Conservation (phyloP, 2,113 vertebrate genomes). For the Chaetura pelagica region DNA sequence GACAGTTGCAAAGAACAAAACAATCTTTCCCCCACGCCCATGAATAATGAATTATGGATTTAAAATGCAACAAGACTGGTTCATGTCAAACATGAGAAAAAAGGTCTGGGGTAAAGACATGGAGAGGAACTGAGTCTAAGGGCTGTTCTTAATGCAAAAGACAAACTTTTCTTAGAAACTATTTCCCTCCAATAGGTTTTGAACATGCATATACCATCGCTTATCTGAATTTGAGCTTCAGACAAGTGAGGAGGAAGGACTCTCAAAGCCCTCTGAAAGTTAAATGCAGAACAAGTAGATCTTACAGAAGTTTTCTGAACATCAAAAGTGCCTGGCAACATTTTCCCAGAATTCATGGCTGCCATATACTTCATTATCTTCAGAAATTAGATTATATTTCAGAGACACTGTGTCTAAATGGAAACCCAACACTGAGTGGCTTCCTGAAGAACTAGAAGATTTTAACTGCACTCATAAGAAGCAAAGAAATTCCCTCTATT, state of each 20-base stretch:
- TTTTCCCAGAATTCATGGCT: background rate
- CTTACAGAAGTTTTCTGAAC: background rate
- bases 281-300: background rate
- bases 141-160: background rate
- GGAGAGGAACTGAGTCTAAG: background rate
- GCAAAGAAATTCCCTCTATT: background rate
- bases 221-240: background rate
- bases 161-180: background rate
- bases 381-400: background rate
- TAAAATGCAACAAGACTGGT: background rate
- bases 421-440: background rate
- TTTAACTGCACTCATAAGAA: background rate
- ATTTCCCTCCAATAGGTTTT: background rate
- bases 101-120: background rate
- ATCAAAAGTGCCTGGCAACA: background rate
- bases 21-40: background rate
- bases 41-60: background rate
- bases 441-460: background rate
- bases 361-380: background rate
- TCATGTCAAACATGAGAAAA: background rate
- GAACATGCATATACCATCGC: fast-evolving
- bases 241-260: background rate
- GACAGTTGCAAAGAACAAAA: background rate
- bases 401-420: background rate
- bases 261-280: background rate